Conservation (phyloP, 35 echinoderm and acorn worm species). For the Amphiura filiformis region DNA sequence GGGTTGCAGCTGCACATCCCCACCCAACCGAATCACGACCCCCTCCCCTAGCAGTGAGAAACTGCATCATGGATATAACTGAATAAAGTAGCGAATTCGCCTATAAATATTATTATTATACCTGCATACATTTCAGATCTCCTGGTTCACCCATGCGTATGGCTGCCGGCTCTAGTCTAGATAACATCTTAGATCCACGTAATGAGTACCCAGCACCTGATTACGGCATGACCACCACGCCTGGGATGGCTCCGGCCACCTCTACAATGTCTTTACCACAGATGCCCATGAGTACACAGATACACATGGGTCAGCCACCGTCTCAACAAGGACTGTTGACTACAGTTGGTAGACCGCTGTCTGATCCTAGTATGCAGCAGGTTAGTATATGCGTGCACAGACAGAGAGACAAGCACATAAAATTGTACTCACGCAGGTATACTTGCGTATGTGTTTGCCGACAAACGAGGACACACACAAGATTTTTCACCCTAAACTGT, state of each 20-base stretch:
- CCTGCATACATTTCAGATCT: no score
- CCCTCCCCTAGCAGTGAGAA: no score
- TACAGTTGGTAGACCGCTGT: background rate
- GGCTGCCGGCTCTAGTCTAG: constrained; percentile 43
- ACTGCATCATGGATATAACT: no score
- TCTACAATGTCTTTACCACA: constrained; percentile 63
- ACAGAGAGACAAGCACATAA: no score
- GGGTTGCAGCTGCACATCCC: no score
- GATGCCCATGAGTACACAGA: constrained; percentile 10
- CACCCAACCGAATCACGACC: no score
- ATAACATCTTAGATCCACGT: constrained; percentile 44
- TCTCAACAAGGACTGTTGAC: background rate
- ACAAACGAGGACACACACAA: no score
- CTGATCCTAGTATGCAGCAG: background rate
- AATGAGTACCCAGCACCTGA: constrained; percentile 78
- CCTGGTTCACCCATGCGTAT: constrained; percentile 4
- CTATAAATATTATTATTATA: no score
- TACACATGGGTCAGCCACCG: background rate
- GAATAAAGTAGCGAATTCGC: no score
- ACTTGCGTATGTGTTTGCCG: no score
- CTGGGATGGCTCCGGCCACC: constrained; percentile 26
- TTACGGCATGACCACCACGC: constrained; percentile 53
- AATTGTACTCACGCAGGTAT: no score
- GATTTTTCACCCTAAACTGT: no score
- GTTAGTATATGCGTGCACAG: background rate